Percentiles rank a stretch among this genome's conserved stretches.
Evolutionary conservation across 2,113 vertebrate genomes (phyloP).

Genomic region (Heliornis fulica): DNA sequence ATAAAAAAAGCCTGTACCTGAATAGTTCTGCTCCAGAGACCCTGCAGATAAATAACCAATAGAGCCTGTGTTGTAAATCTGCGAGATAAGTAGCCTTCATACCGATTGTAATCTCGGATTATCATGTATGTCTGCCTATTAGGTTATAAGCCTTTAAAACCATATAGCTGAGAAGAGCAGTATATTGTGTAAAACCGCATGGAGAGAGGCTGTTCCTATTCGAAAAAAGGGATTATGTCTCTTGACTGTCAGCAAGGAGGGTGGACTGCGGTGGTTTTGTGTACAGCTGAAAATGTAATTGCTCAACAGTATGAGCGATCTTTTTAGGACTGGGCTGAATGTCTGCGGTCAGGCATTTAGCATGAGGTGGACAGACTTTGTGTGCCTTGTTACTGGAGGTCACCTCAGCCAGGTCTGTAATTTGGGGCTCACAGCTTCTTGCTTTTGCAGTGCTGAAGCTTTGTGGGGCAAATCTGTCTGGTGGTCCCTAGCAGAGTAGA

Average conservation of each 20-base stretch:
- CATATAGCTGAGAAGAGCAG: slow-evolving; percentile 30
- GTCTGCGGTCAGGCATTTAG: background rate
- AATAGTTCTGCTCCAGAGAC: background rate
- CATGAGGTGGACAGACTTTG: background rate
- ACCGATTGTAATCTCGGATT: slow-evolving; percentile 29
- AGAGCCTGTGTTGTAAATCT: slow-evolving; percentile 21
- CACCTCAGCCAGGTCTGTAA: background rate
- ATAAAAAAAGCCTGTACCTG: background rate
- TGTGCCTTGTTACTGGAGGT: background rate
- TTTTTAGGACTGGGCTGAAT: background rate
- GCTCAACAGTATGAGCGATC: background rate
- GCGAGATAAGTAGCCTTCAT: slow-evolving; percentile 38
- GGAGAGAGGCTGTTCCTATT: background rate
- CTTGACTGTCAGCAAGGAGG: background rate
- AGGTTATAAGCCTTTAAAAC: slow-evolving; percentile 57
- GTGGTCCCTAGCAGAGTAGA: background rate
- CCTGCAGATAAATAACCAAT: background rate
- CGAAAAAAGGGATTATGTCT: slow-evolving; percentile 43
- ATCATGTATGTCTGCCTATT: slow-evolving; percentile 21
- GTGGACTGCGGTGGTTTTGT: background rate
- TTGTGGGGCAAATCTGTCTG: background rate
- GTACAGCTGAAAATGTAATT: background rate
- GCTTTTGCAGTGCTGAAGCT: background rate
- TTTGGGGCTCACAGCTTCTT: background rate
- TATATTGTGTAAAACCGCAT: slow-evolving; percentile 10